Base-by-base conservation (phyloP, 1,140 invertebrate genomes). In the Zaprionus africanus region DNA sequence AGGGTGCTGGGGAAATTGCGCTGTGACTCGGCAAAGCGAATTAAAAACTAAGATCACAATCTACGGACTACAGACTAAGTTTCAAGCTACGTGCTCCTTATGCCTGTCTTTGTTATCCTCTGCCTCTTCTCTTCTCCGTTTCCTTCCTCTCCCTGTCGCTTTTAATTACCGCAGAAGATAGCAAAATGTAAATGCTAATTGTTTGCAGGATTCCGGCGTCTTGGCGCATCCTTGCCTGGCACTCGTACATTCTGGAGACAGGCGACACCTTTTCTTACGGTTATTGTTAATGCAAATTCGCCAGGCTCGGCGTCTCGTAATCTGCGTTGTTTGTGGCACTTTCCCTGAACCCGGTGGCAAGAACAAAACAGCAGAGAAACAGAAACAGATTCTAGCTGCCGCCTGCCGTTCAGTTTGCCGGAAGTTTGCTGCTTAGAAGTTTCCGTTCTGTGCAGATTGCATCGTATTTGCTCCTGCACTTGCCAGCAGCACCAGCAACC, bases 161-260 rank as follows among this genome's bases (percentile, higher is more conserved):
- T 88, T 76, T 78, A 87, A 88, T 87, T 87, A 81, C 60, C 73
- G 41, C 28, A 41, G 62, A 63, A 78, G 68, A 86, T 90, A 90
- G 53, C 58, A 71, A 79, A 79, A 81, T 81, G 83, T 82, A 91
- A 84, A 81, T 91, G 78, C 62, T 90, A 90, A 87, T 87, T 87
- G 83, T 49, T 73, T 68, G 53, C 36, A 82, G 15, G 31, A 31
- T 57, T 11, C 62, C 31, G 41, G 36, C 31, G 73, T 11, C 41
- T 46, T 46, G 41, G n/a, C 9, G 19, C 46, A 51, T 24, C 17
- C 41, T 46, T 38, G 36, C 13, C 19, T 51, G 46, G 46, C 19
- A 24, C 41, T 46, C 41, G 41, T 46, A 51, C 19, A 58, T 69
- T 62, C 80, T 66, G 78, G 64, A 84, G 84, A 88, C 84, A 88